Conservation (phyloP, 2,113 vertebrate genomes). For the Phalacrocorax carbo region DNA sequence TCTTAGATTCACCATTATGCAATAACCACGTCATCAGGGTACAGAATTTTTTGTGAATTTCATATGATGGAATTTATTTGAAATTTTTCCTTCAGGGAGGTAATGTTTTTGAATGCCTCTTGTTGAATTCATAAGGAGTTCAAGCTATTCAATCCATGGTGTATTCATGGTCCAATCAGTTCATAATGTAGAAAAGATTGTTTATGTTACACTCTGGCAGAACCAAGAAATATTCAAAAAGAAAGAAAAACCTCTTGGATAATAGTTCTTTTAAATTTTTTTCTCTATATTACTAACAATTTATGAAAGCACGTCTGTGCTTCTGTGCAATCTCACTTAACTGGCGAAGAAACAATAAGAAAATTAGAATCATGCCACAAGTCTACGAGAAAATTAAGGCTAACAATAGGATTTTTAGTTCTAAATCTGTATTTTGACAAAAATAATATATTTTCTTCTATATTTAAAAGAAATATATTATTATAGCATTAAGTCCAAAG, state of each 20-base stretch:
- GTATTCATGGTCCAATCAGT: neutral
- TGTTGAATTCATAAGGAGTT: neutral
- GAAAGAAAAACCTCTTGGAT: neutral
- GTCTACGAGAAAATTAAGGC: neutral
- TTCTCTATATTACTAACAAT: neutral
- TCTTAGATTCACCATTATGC: neutral
- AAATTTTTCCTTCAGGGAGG: neutral
- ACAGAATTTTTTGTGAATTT: neutral
- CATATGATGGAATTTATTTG: neutral
- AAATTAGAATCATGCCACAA: neutral
- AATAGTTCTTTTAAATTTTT: neutral
- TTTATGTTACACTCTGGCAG: neutral
- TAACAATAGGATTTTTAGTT: neutral
- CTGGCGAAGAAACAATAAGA: neutral
- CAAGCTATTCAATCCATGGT: neutral
- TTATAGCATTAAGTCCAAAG: neutral
- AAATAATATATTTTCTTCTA: neutral
- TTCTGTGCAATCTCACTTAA: neutral
- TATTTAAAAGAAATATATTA: neutral
- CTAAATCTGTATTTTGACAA: neutral
- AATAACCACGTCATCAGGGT: neutral
- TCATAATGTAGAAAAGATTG: neutral
- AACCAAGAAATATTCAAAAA: neutral
- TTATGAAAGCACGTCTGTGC: neutral
- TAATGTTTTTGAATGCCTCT: neutral